Base-by-base conservation (phyloP, 1,140 invertebrate species). In the Saccostrea glomerata region DNA sequence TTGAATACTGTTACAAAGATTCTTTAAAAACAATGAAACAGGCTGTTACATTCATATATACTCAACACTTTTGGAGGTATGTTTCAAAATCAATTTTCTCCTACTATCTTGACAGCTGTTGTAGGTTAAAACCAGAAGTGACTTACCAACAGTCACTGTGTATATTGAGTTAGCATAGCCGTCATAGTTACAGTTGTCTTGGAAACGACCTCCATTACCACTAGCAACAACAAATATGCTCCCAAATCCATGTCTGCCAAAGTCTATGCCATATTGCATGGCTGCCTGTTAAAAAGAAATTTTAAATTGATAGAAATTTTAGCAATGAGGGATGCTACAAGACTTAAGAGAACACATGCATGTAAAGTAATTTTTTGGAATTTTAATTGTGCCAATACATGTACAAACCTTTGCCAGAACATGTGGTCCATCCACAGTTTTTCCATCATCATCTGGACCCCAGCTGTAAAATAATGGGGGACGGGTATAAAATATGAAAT, bases 101-200 rank as follows among this genome's bases (percentile, higher is more conserved):
- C 58, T 6, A 20, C 58, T 12, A 60, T 13, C 0, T 60, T 60
- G 17, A 60, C 47, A 47, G 9, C 5, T 47, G 47, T 6, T 47
- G 47, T 47, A 9, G 47, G 47, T 47, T 47, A 47, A 47, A 47
- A 47, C 5, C 47, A 47, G 6, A 47, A 9, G 9, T 47, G 7
- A 77, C 70, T 89, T 66, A 94, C 94, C 94, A 84, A 95, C 94
- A n/a, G 95, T 95, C 13, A 95, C 92, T 36, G 95, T 95, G 88
- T 94, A 95, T 23, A 95, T 91, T 11, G 94, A 95, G 87, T 95
- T 95, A 6, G 94, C 94, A 92, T 95, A 95, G 23, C 95, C 95
- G 91, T 95, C 95, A 93, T 93, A 95, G 90, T 95, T 95, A 89
- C 95, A 95, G 91, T 95, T 95, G 90, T 95, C 95, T 47, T 90